Base-by-base conservation (phyloP, 1,140 invertebrate species). In the Drosophila truncata region DNA sequence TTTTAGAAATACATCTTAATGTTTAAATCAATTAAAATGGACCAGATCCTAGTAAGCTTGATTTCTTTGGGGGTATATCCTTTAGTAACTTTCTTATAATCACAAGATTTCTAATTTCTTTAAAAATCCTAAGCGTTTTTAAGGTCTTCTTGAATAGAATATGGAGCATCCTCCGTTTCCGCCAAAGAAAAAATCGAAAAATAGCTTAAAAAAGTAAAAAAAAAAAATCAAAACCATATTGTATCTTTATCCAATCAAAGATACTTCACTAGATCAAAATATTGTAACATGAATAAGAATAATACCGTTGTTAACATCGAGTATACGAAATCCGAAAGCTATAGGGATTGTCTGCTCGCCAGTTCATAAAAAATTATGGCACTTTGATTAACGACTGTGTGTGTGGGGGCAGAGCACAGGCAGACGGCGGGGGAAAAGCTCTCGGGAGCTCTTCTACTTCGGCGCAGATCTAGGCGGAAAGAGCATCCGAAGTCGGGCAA, bases 301-400 rank as follows among this genome's bases (percentile, higher is more conserved):
- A 57, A 57, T 41, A 57, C 10, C 20, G 23, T 25, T 37, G 10
- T 41, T 49, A 52, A 33, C 49, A 20, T 31, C 16, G 27, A 31
- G 27, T 18, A 18, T 31, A 52, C 14, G 20, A 37, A 37, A 37
- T 55, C 27, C 65, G 11, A 29, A 71, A 35, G 52, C 58, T 20
- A 59, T 41, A 59, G 42, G 31, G 11, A 59, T 49, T 29, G 62
- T 16, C 49, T 31, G 27, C n/a, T 50, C 18, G 33, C 13, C 13
- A 52, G 55, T 33, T 58, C 42, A 46, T 66, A 60, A 54, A 60
- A 74, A 59, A 54, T 66, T 46, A 76, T 67, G 47, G 41, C 54
- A 67, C 74, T 61, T 37, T 77, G 62, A 67, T 77, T 57, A 57
- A 77, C 75, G 55, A 44, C 23, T 20, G 27, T 59, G 47, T 52